Percentiles rank a stretch among this genome's conserved stretches.
These are phyloP conservation scores for Ceramica pisi DNA, from an alignment of 2,888 invertebrate genomes.

Conservation along the genomic window DNA sequence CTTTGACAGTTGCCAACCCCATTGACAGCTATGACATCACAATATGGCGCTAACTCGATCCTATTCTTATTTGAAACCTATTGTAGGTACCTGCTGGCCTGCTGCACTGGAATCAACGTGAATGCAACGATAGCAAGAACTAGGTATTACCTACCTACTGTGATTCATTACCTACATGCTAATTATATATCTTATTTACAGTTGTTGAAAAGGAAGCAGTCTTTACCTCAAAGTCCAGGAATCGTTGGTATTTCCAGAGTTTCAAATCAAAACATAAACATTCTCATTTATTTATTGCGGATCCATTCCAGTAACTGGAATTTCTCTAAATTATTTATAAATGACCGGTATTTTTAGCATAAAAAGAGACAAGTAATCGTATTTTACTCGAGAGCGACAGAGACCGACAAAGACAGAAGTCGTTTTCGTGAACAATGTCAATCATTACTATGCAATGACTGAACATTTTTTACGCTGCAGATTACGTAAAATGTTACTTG, in stretches of 20 bases:
- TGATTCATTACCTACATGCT: conserved; percentile 11
- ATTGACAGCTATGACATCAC: too few relatives aligned
- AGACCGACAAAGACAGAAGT: conserved; percentile 13
- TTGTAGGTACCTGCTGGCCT: too few relatives aligned
- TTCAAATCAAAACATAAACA: conserved; percentile 22
- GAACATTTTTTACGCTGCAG: conserved; percentile 32
- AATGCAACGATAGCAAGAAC: too few relatives aligned
- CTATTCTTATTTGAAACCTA: too few relatives aligned
- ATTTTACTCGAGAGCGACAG: conserved; percentile 4
- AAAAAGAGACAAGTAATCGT: conserved; percentile 8
- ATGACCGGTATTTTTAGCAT: conserved; percentile 49
- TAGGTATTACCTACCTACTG: too few relatives aligned
- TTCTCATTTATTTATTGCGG: conserved; percentile 1
- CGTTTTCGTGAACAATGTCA: conserved; percentile 20
- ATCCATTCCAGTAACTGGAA: conserved; percentile 12
- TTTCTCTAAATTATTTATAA: conserved; percentile 37
- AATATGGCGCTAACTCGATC: too few relatives aligned
- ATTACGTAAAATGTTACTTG: conserved; percentile 8
- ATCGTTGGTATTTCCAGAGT: conserved; percentile 6
- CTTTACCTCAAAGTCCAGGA: conserved; percentile 4
- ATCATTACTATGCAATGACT: conserved; percentile 1
- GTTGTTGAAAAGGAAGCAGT: background rate
- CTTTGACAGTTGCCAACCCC: too few relatives aligned
- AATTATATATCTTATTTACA: background rate
- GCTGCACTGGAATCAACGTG: too few relatives aligned